phyloP scores from a whole-genome alignment of 2,888 invertebrate genomes.

The Apotomis turbidana region DNA sequence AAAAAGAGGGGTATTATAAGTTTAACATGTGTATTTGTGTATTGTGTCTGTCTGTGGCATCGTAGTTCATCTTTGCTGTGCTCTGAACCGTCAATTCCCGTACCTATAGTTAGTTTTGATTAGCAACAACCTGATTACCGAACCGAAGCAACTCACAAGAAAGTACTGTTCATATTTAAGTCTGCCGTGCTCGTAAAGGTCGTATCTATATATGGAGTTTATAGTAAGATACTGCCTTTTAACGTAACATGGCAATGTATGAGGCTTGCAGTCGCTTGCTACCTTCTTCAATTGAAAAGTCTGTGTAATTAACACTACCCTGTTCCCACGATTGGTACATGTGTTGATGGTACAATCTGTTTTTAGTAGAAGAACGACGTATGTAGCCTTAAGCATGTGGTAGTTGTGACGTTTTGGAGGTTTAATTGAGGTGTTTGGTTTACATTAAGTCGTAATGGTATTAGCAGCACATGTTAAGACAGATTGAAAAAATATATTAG shows the following conservation, averaged over 20 bases:
- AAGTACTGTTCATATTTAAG: too few relatives aligned
- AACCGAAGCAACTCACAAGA: background rate
- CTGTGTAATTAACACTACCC: slow-evolving; percentile 8
- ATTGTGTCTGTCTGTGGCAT: too few relatives aligned
- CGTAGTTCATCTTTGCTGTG: background rate
- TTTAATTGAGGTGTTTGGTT: background rate
- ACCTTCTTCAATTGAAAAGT: background rate
- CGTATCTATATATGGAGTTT: background rate
- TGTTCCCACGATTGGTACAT: slow-evolving; percentile 18
- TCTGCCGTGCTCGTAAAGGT: too few relatives aligned
- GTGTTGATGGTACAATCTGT: background rate
- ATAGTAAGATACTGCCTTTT: too few relatives aligned
- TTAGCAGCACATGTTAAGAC: slow-evolving; percentile 25
- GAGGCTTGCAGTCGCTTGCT: background rate
- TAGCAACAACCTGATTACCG: slow-evolving; percentile 10
- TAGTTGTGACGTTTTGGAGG: background rate
- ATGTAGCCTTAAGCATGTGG: background rate
- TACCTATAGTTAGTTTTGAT: slow-evolving; percentile 19
- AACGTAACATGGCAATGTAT: background rate
- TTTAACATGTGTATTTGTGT: too few relatives aligned
- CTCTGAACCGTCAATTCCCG: slow-evolving; percentile 12
- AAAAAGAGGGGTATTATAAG: too few relatives aligned
- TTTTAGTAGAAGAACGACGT: background rate
- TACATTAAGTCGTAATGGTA: slow-evolving; percentile 19
- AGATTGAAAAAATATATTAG: slow-evolving; percentile 20